These are phyloP conservation scores for Oligia strigilis DNA, from an alignment of 2,888 invertebrate genomes.

Conservation along the genomic window DNA sequence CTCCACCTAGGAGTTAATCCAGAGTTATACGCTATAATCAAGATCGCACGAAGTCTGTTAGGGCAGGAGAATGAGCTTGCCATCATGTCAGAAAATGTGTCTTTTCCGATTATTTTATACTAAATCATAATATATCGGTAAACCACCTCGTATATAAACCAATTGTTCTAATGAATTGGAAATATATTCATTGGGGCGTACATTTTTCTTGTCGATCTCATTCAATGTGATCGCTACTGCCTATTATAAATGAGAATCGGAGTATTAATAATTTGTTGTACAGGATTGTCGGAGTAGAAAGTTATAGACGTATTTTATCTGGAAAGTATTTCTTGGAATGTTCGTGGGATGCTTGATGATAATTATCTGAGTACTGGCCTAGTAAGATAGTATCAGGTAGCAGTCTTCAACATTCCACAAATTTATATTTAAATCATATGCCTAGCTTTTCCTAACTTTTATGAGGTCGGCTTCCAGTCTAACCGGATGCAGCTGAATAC, in stretches of 20 bases:
- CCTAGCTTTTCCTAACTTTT: background rate
- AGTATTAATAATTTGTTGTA: slow-evolving; percentile 61
- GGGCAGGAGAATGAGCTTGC: background rate
- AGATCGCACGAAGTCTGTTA: background rate
- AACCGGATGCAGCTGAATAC: background rate
- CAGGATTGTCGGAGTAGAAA: slow-evolving; percentile 40
- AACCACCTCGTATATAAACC: slow-evolving; percentile 33
- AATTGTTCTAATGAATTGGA: slow-evolving; percentile 43
- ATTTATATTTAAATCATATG: background rate
- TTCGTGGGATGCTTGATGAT: background rate
- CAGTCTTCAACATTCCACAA: background rate
- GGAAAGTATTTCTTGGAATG: slow-evolving; percentile 9
- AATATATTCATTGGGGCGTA: slow-evolving; percentile 57
- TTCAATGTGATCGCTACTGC: slow-evolving; percentile 35
- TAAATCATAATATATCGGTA: background rate
- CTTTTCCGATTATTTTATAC: background rate
- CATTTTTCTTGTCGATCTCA: slow-evolving; percentile 54
- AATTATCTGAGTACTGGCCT: background rate
- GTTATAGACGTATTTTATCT: slow-evolving; percentile 33
- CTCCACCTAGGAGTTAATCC: background rate
- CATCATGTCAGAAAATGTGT: background rate
- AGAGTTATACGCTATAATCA: background rate
- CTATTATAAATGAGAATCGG: slow-evolving; percentile 57
- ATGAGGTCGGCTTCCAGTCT: background rate
- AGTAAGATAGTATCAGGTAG: background rate